Percentiles rank a stretch among this genome's conserved stretches.
Conservation (phyloP, 2,113 vertebrate species). For the Ameiurus melas region DNA sequence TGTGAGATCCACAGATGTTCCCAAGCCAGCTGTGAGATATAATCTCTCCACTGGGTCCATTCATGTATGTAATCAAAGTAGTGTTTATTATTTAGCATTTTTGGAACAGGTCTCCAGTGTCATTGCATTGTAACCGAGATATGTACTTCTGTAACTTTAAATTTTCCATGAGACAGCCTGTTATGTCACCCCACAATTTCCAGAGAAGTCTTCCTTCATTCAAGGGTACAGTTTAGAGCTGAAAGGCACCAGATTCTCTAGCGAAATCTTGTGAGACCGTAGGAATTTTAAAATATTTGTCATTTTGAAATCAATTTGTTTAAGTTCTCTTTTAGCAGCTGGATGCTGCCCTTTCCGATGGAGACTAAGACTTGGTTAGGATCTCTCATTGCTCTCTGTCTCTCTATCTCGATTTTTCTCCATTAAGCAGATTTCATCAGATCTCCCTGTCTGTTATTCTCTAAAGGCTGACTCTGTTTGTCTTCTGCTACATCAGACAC, state of each 20-base stretch:
- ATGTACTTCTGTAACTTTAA: background rate
- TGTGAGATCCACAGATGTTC: no score
- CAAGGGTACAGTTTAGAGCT: background rate
- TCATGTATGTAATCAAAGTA: no score
- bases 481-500: slow-evolving; percentile 3
- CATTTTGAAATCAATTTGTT: background rate
- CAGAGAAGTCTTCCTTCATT: background rate
- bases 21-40: no score
- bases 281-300: background rate
- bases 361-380: background rate
- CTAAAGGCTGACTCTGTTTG: background rate
- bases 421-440: slow-evolving; percentile 1
- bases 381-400: background rate
- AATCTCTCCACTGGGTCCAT: no score
- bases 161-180: background rate
- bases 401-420: background rate
- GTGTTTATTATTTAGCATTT: no score
- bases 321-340: background rate
- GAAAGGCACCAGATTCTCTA: background rate
- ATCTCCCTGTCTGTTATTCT: background rate
- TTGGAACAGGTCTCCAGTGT: background rate
- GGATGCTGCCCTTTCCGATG: background rate
- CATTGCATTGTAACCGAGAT: background rate
- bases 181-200: background rate
- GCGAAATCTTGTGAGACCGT: background rate